Base-by-base conservation (phyloP, 2,888 invertebrate species). In the Gortyna flavago region DNA sequence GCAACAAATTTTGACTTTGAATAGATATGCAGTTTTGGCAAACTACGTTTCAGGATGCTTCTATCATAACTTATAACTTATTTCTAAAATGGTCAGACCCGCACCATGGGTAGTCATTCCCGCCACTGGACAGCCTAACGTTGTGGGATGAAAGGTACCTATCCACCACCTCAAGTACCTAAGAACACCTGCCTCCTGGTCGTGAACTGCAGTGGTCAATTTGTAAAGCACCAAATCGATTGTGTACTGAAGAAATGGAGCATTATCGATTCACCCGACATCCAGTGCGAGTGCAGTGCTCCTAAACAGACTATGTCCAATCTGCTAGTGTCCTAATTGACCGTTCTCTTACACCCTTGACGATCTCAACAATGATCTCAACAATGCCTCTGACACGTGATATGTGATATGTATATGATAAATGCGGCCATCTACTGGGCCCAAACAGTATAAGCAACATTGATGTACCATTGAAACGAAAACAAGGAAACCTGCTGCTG, bases 1-100 rank as follows among this genome's bases (percentile, higher is more conserved):
- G 74, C 18, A 35, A 65, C 2, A 13, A 51, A 54, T 66, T 51
- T 66, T 66, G n/a, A 25, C 8, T 59, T 29, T 13, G 3, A 59
- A 38, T 72, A 48, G 32, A 61, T 77, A 77, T 59, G n/a, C 41
- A 51, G 21, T n/a, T 57, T 75, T 61, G 8, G 18, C 0, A 66
- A 66, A 59, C 3, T 0, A 29, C 8, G 35, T 32, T 44, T 32
- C 0, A 72, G 8, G 25, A 25, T 32, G 35, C 8, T 48, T 38
- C 9, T 48, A 18, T 8, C 4, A 44, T 57, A 38, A 2, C 18
- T 21, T 18, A 51, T 57, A 11, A 18, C 35, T 54, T 48, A 51
- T 38, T 66, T 67, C 1, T 21, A 21, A 35, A 65, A 65, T 18
- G 7, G n/a, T 35, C n/a, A 21, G 9, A 18, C 18, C 7, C 1